Evolutionary conservation across 2,113 vertebrate genomes (phyloP).

Genomic region (Archilochus colubris): DNA sequence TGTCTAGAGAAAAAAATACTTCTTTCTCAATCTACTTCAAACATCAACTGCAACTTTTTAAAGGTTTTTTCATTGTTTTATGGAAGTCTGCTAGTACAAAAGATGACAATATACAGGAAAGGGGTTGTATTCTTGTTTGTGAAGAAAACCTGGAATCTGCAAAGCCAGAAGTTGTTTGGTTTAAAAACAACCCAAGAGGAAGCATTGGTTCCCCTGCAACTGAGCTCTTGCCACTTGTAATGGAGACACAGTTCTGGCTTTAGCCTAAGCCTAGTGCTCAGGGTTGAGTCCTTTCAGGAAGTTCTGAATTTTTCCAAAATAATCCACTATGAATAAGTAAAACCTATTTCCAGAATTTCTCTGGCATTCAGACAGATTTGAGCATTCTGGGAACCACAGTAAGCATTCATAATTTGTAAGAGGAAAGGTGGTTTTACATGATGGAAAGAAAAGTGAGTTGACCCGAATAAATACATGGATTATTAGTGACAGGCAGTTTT

Average conservation of each 20-base stretch:
- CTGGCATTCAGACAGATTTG: not conserved
- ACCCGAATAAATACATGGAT: not conserved
- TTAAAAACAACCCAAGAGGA: not conserved
- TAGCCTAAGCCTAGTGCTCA: not conserved
- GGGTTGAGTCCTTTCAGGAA: not conserved
- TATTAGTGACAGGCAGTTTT: not conserved
- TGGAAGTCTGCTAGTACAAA: not conserved
- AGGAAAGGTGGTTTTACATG: not conserved
- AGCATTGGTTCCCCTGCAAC: not conserved
- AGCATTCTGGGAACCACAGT: not conserved
- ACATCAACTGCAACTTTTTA: not conserved
- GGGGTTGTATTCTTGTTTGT: not conserved
- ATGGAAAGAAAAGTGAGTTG: not conserved
- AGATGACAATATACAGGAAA: not conserved
- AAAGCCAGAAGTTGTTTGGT: not conserved
- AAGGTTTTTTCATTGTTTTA: not conserved
- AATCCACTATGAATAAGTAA: not conserved
- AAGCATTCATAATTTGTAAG: not conserved
- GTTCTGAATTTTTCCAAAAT: conserved; percentile 2
- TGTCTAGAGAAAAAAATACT: not conserved
- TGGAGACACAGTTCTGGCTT: not conserved
- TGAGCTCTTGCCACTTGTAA: not conserved
- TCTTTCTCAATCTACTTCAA: not conserved
- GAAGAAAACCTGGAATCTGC: not conserved
- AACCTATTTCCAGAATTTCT: not conserved